A percentile compares a stretch with the other conserved stretches of the same genome.
Evolutionary conservation across 2,888 invertebrate genomes (phyloP).

Genomic region (Cephus sareptanus): DNA sequence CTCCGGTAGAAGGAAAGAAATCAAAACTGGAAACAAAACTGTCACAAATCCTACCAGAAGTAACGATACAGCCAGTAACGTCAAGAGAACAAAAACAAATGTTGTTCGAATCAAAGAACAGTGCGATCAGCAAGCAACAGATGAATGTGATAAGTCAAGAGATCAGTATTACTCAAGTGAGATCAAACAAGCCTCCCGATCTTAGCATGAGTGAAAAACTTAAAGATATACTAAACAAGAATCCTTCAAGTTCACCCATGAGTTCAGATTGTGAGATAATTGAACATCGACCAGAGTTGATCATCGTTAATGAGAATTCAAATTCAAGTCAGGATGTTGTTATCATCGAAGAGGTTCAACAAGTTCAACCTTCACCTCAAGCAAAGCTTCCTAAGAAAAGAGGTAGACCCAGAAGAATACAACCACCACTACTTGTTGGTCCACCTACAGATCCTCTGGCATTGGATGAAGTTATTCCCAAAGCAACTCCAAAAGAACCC

Average conservation of each 20-base stretch:
- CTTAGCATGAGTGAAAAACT: slow-evolving; percentile 49
- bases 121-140: slow-evolving; percentile 50
- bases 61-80: slow-evolving; percentile 59
- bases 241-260: slow-evolving; percentile 37
- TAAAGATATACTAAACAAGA: slow-evolving; percentile 47
- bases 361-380: slow-evolving; percentile 42
- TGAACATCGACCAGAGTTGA: slow-evolving; percentile 60
- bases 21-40: slow-evolving; percentile 54
- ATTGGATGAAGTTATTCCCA: slow-evolving; percentile 41
- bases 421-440: slow-evolving; percentile 26
- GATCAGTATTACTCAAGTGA: slow-evolving; percentile 60
- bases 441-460: slow-evolving; percentile 51
- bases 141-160: slow-evolving; percentile 60
- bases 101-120: slow-evolving; percentile 42
- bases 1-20: slow-evolving; percentile 58
- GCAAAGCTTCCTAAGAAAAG: slow-evolving; percentile 57
- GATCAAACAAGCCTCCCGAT: slow-evolving; percentile 37
- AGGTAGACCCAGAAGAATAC: slow-evolving; percentile 58
- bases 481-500: slow-evolving; percentile 28
- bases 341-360: slow-evolving; percentile 62
- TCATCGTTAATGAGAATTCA: slow-evolving; percentile 63
- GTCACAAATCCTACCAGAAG: slow-evolving; percentile 57
- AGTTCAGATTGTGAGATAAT: slow-evolving; percentile 61
- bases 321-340: slow-evolving; percentile 64
- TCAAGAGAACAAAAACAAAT: slow-evolving; percentile 41